Evolutionary conservation across 1,140 invertebrate genomes (phyloP).

Genomic region (Platorchestia sp.): DNA sequence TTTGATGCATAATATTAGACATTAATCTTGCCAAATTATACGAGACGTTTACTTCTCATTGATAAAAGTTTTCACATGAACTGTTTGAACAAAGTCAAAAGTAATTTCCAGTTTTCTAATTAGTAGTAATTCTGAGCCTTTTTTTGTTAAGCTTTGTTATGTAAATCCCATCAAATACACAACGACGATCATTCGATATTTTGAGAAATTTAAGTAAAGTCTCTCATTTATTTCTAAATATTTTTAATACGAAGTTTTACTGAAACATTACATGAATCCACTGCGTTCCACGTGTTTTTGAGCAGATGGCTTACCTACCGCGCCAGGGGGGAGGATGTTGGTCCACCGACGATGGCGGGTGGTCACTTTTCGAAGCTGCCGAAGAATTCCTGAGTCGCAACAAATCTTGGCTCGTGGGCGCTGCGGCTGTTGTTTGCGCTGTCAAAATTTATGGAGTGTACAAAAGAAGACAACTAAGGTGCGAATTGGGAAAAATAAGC

Average conservation of each 20-base stretch:
- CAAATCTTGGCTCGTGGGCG: not conserved
- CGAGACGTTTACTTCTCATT: not conserved
- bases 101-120: no score
- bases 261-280: no score
- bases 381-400: not conserved
- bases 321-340: not conserved
- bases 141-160: no score
- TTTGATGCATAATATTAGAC: no score
- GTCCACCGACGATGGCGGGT: not conserved
- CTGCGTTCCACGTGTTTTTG: not conserved
- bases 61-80: not conserved
- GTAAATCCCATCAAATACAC: not conserved
- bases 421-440: not conserved
- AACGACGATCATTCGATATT: not conserved
- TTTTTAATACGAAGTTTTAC: no score
- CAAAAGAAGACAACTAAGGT: slow-evolving; percentile 13
- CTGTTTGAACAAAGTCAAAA: no score
- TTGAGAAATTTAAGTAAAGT: not conserved
- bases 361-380: not conserved
- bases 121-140: no score
- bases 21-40: no score
- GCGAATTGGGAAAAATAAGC: not conserved
- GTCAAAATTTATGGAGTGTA: not conserved
- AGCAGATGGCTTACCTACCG: slow-evolving; percentile 18
- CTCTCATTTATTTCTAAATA: not conserved